Percentiles rank a stretch among this genome's conserved stretches.
Conservation (phyloP, 2,113 vertebrate species). For the Gnathonemus longibarbis region DNA sequence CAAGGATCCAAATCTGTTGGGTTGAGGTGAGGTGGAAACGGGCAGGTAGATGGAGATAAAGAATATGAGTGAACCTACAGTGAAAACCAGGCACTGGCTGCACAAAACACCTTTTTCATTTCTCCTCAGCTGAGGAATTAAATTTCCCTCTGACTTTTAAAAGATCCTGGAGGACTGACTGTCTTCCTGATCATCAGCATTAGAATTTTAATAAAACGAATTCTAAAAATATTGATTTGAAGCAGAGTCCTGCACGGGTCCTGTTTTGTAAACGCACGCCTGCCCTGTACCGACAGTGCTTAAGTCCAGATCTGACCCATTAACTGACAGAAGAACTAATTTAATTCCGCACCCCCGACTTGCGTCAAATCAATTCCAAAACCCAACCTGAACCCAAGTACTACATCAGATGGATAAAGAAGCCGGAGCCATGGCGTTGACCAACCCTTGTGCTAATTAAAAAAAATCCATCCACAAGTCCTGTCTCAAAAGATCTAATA, state of each 20-base stretch:
- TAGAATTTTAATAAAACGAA: neutral
- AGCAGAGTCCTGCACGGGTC: neutral
- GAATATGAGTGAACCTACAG: neutral
- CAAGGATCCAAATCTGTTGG: slow-evolving; percentile 69
- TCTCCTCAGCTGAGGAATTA: neutral
- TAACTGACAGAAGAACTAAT: no score
- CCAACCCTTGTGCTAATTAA: no score
- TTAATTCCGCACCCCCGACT: no score
- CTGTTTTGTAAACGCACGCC: no score
- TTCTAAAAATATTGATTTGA: neutral
- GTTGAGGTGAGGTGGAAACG: neutral
- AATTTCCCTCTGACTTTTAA: neutral
- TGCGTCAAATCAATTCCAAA: no score
- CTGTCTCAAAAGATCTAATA: no score
- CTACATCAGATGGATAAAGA: no score
- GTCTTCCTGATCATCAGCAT: neutral
- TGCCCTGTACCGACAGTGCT: no score
- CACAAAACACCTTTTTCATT: neutral
- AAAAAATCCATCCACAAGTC: no score
- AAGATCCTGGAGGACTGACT: neutral
- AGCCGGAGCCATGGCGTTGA: no score
- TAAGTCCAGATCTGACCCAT: no score
- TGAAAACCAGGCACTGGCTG: neutral
- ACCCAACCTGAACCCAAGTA: no score
- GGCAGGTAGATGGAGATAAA: neutral